Conservation (phyloP, 1,140 invertebrate species). For the Rhynchophorus ferrugineus region DNA sequence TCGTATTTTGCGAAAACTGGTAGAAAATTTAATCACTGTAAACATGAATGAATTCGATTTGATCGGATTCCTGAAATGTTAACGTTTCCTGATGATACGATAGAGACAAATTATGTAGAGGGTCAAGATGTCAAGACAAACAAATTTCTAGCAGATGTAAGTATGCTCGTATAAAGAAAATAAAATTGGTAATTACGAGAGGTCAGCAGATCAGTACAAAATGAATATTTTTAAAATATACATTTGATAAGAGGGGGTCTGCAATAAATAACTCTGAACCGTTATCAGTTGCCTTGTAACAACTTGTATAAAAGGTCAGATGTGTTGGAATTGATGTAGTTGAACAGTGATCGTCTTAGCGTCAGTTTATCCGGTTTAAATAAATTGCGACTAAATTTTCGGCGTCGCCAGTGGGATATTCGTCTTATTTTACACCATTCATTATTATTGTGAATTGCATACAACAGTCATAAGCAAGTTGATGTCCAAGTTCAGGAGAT, state of each 20-base stretch:
- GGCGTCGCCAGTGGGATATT: too few species aligned
- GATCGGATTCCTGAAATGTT: too few species aligned
- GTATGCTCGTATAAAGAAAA: slow-evolving; percentile 8
- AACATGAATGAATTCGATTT: too few species aligned
- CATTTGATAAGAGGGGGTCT: slow-evolving; percentile 17
- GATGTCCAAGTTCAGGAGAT: too few species aligned
- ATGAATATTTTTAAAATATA: slow-evolving; percentile 11
- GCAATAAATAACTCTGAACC: slow-evolving; percentile 3
- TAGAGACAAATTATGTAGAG: slow-evolving; percentile 4
- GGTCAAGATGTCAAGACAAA: slow-evolving; percentile 15
- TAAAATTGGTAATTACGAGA: slow-evolving; percentile 8
- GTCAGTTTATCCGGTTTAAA: not conserved
- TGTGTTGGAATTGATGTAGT: slow-evolving; percentile 2
- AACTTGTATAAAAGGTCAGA: slow-evolving; percentile 11
- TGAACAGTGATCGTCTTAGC: not conserved
- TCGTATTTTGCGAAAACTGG: too few species aligned
- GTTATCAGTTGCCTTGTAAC: slow-evolving; percentile 13
- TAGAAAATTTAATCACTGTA: too few species aligned
- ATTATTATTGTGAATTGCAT: not conserved
- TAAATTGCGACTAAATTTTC: too few species aligned
- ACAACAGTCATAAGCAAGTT: not conserved
- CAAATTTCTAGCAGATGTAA: slow-evolving; percentile 21
- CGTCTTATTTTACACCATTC: too few species aligned
- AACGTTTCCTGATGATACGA: slow-evolving; percentile 13
- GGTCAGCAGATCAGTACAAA: slow-evolving; percentile 11